Conservation (phyloP, 2,797 vertebrate genomes). For the Notolabrus celidotus region DNA sequence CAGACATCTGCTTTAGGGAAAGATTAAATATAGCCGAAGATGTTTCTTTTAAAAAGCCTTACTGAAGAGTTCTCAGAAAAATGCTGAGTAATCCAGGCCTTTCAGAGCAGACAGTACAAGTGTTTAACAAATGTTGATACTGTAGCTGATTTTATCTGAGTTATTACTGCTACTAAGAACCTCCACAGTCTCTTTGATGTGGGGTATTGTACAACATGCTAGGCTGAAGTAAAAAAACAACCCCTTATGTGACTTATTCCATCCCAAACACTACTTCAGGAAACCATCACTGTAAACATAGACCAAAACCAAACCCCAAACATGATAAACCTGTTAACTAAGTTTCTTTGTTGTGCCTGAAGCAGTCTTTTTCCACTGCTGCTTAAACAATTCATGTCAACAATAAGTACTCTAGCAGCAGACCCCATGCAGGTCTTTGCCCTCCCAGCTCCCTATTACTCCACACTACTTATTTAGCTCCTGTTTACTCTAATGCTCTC, state of each 20-base stretch:
- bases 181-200: background rate
- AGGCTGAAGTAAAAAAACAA: constrained; percentile 2
- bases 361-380: background rate
- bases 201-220: background rate
- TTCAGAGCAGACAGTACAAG: background rate
- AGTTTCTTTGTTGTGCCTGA: constrained; percentile 19
- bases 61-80: background rate
- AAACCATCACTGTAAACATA: constrained; percentile 18
- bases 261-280: background rate
- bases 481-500: constrained; percentile 45
- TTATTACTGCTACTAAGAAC: background rate
- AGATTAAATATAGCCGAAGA: constrained; percentile 16
- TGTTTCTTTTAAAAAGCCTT: constrained; percentile 6
- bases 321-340: constrained; percentile 27
- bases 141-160: background rate
- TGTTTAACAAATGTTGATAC: constrained; percentile 1
- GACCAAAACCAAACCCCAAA: constrained; percentile 16
- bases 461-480: constrained; percentile 49
- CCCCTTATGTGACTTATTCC: background rate
- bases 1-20: constrained; percentile 6
- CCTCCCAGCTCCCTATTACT: constrained; percentile 24
- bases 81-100: constrained; percentile 10
- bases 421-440: constrained; percentile 21
- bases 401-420: constrained; percentile 23
- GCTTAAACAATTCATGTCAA: constrained; percentile 32